Conservation (phyloP, 2,888 invertebrate genomes). For the Prosapia bicincta region DNA sequence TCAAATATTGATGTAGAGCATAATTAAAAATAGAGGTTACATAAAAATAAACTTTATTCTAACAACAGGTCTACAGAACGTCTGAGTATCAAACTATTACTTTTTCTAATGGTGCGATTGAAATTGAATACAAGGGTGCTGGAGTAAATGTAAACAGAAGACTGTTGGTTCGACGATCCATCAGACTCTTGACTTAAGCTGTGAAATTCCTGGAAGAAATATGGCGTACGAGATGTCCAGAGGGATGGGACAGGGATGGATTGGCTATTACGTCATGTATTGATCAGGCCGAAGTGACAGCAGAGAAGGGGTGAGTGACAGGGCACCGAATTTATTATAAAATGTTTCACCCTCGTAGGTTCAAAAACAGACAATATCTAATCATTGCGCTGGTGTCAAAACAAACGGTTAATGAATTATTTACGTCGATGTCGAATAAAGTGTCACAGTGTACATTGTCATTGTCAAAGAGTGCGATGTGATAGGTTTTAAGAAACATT, state of each 20-base stretch:
- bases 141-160: background rate
- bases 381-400: background rate
- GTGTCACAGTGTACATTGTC: too few species aligned
- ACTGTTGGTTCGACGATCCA: background rate
- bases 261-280: background rate
- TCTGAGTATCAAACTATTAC: too few species aligned
- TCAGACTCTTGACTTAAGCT: background rate
- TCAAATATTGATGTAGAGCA: too few species aligned
- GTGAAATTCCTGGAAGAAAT: background rate
- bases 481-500: too few species aligned
- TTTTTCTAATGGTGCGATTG: too few species aligned
- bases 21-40: too few species aligned
- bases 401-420: background rate
- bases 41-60: too few species aligned
- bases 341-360: background rate
- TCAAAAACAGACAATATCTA: background rate
- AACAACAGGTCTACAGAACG: too few species aligned
- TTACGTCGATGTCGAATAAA: background rate
- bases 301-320: background rate
- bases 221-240: background rate
- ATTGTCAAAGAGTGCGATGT: too few species aligned
- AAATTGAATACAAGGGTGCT: background rate
- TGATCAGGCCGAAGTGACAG: background rate
- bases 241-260: background rate
- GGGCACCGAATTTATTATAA: background rate